These are phyloP conservation scores for Heloderma charlesbogerti DNA, from an alignment of 2,113 vertebrate species.

Conservation along the genomic window DNA sequence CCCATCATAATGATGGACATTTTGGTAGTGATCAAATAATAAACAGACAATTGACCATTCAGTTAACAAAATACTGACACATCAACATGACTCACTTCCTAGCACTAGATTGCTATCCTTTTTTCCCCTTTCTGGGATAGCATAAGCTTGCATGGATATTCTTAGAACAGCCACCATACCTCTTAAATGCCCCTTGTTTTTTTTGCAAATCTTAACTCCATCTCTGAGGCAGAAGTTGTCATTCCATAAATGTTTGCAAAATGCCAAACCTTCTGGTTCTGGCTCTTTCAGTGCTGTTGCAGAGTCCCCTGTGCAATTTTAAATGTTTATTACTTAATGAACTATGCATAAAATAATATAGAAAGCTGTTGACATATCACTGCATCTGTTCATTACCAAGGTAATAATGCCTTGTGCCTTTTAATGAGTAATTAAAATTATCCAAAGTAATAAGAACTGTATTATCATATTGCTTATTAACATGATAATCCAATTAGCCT, in stretches of 20 bases:
- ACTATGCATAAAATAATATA: slow-evolving; percentile 27
- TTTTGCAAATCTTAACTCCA: not conserved
- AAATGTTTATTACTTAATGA: slow-evolving; percentile 10
- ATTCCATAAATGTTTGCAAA: slow-evolving; percentile 27
- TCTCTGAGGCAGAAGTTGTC: not conserved
- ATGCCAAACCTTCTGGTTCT: slow-evolving; percentile 35
- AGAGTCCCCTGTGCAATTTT: slow-evolving; percentile 1
- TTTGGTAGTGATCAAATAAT: not conserved
- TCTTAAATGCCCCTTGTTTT: not conserved
- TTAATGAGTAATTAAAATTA: slow-evolving; percentile 55
- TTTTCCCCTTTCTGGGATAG: not conserved
- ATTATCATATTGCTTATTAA: slow-evolving; percentile 44
- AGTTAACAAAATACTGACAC: not conserved
- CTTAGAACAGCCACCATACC: not conserved
- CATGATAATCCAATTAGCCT: slow-evolving; percentile 15
- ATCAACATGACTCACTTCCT: not conserved
- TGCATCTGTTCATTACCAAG: slow-evolving; percentile 28
- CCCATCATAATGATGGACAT: not conserved
- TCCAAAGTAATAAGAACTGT: slow-evolving; percentile 37
- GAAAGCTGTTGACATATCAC: not conserved
- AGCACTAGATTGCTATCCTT: not conserved
- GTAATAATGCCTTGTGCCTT: slow-evolving; percentile 5
- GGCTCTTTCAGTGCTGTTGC: not conserved
- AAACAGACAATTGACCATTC: not conserved
- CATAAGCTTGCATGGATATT: not conserved